phyloP scores from a whole-genome alignment of 2,888 invertebrate genomes.

The Galeopsomyia nigrocyanea region DNA sequence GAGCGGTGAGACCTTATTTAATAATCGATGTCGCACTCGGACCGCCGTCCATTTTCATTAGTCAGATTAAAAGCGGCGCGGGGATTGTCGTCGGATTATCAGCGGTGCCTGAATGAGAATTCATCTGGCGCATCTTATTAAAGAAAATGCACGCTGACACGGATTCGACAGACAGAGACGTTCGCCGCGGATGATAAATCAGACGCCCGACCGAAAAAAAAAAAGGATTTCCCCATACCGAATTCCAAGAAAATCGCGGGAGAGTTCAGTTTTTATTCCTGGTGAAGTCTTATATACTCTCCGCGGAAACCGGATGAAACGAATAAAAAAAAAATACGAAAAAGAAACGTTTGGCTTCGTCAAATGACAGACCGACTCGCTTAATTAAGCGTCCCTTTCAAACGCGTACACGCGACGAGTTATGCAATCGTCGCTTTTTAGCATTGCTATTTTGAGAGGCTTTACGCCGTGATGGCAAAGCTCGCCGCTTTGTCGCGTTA shows the following conservation, averaged over 20 bases:
- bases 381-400: conserved; percentile 36
- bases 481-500: too few species aligned
- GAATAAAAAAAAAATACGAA: neutral
- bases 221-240: conserved; percentile 27
- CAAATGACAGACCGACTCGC: conserved; percentile 23
- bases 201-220: conserved; percentile 16
- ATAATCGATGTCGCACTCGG: conserved; percentile 28
- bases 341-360: conserved; percentile 11
- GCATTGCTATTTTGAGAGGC: neutral
- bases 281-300: conserved; percentile 29
- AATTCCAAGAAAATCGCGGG: conserved; percentile 26
- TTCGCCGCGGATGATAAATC: conserved; percentile 30
- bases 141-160: conserved; percentile 34
- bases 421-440: conserved; percentile 24
- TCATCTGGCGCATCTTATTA: conserved; percentile 34
- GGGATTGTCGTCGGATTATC: conserved; percentile 14
- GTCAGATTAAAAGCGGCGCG: conserved; percentile 20
- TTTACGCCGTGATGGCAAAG: too few species aligned
- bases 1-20: conserved; percentile 13
- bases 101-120: conserved; percentile 3
- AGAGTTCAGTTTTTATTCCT: conserved; percentile 11
- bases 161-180: conserved; percentile 4
- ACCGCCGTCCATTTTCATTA: conserved; percentile 33
- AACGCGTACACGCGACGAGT: neutral
- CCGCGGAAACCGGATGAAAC: neutral